Conservation (phyloP, 2,113 vertebrate genomes). For the Antechinus stuartii region DNA sequence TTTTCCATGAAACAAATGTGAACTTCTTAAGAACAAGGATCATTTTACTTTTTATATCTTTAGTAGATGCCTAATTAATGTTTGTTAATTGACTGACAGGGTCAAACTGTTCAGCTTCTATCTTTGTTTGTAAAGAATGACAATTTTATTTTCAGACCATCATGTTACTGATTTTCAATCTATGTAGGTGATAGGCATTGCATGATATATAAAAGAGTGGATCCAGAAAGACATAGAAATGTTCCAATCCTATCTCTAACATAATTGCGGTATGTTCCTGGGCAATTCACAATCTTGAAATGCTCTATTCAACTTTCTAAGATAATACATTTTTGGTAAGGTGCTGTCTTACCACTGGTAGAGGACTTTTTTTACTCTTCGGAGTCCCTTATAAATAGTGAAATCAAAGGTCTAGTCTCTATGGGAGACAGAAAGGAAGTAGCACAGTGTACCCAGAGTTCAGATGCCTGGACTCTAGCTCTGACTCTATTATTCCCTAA, state of each 20-base stretch:
- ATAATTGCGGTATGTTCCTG: not conserved
- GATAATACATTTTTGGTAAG: not conserved
- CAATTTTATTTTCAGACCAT: not conserved
- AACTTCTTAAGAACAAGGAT: not conserved
- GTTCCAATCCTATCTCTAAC: not conserved
- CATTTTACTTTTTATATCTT: not conserved
- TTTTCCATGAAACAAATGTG: not conserved
- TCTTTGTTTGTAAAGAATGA: not conserved
- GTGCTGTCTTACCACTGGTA: not conserved
- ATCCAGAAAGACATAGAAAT: not conserved
- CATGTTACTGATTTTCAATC: not conserved
- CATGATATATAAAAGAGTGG: not conserved
- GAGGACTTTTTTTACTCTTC: not conserved
- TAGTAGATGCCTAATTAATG: not conserved
- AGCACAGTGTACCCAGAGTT: not conserved
- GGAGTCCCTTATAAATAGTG: not conserved
- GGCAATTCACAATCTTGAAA: not conserved
- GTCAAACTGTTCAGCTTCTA: not conserved
- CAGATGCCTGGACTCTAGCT: not conserved
- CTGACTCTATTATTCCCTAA: not conserved
- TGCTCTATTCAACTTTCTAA: not conserved
- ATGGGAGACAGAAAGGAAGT: not conserved
- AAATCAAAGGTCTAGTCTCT: not conserved
- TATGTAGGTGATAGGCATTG: not conserved
- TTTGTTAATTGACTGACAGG: not conserved